Conservation (phyloP, 2,113 vertebrate species). For the Neodon shergylaensis region DNA sequence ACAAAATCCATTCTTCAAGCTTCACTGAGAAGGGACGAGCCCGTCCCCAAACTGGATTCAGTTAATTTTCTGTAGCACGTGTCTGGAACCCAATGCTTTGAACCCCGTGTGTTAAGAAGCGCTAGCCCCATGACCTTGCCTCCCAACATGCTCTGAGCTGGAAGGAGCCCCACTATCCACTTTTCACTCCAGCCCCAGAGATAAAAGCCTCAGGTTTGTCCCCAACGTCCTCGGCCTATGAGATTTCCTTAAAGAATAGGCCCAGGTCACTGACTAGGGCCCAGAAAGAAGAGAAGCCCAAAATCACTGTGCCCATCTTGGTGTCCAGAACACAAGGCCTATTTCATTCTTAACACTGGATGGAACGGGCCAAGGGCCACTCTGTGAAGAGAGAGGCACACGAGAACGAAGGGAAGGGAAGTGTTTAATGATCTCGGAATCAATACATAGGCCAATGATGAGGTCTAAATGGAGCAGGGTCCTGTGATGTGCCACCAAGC, state of each 20-base stretch:
- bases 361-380: neutral
- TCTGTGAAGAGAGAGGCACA: constrained; percentile 1
- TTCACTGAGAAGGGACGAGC: neutral
- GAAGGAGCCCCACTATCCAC: neutral
- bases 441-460: neutral
- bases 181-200: neutral
- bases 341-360: accelerated
- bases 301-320: accelerated
- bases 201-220: neutral
- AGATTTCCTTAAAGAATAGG: neutral
- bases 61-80: too few species aligned
- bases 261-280: neutral
- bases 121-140: neutral
- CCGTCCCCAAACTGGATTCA: too few species aligned
- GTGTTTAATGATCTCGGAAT: constrained; percentile 39
- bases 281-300: neutral
- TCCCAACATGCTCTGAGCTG: neutral
- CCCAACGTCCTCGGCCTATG: neutral
- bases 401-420: neutral
- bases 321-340: neutral
- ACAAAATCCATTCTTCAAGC: neutral
- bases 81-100: neutral
- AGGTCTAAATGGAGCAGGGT: neutral
- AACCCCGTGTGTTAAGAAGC: neutral
- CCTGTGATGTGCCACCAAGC: neutral